Evolutionary conservation across 2,797 vertebrate genomes (phyloP).

Genomic region (Urocyon cinereoargenteus): DNA sequence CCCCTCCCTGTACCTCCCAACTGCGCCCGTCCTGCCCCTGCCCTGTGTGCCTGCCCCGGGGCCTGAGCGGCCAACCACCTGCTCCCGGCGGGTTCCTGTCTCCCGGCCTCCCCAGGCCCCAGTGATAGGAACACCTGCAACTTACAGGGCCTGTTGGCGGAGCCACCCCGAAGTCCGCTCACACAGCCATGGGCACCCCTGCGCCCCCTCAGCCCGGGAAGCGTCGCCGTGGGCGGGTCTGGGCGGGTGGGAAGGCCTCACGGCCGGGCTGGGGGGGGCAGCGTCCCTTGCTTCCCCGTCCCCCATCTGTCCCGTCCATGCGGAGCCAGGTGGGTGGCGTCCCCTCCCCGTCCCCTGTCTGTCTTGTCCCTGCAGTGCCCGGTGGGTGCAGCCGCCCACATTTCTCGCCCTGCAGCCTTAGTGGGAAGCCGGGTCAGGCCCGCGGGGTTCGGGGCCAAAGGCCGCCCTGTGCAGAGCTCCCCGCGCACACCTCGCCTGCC

Average conservation of each 20-base stretch:
- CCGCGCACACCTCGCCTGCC: neutral
- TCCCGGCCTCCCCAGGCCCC: neutral
- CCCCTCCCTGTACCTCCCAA: neutral
- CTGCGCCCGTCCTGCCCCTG: accelerated
- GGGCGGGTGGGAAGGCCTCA: neutral
- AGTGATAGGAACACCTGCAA: neutral
- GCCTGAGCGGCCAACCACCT: neutral
- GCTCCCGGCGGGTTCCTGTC: neutral
- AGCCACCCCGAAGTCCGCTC: too few relatives aligned
- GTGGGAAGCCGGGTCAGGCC: too few relatives aligned
- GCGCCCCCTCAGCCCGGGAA: neutral
- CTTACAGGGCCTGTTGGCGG: too few relatives aligned
- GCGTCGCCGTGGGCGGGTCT: neutral
- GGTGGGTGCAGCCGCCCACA: too few relatives aligned
- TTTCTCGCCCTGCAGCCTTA: neutral
- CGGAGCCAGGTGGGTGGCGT: too few relatives aligned
- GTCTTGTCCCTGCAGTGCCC: neutral
- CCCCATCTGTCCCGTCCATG: neutral
- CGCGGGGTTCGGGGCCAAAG: neutral
- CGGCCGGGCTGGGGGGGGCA: too few relatives aligned
- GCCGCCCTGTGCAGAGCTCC: neutral
- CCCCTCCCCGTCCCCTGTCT: neutral
- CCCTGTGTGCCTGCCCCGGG: accelerated
- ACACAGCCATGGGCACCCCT: too few relatives aligned
- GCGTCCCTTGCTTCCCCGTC: neutral